Percentiles rank a stretch among this genome's conserved stretches.
These are phyloP conservation scores for Oncopodura yosiiana DNA, from an alignment of 1,140 invertebrate genomes.

Conservation along the genomic window DNA sequence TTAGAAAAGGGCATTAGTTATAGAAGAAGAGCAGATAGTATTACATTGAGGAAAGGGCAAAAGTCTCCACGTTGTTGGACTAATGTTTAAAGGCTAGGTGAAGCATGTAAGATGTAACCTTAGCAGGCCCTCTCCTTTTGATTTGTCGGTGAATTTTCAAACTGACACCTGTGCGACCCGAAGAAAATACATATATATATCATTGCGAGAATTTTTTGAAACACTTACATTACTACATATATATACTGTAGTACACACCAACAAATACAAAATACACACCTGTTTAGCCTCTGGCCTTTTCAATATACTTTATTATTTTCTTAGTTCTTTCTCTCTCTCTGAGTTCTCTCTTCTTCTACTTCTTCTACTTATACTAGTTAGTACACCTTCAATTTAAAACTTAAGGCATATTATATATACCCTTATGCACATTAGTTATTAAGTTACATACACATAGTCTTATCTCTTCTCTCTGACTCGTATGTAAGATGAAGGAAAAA, in stretches of 20 bases:
- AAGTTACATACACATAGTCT: too few species aligned
- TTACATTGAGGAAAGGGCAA: neutral
- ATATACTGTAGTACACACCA: too few species aligned
- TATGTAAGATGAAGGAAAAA: too few species aligned
- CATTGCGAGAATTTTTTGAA: too few species aligned
- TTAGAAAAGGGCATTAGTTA: neutral
- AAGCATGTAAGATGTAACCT: too few species aligned
- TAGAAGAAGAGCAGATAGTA: neutral
- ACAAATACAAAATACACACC: too few species aligned
- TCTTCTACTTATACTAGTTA: conserved; percentile 11
- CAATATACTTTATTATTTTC: conserved; percentile 25
- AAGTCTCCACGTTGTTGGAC: neutral
- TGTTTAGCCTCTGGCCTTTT: conserved; percentile 27
- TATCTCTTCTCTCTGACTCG: too few species aligned
- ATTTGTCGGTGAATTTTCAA: conserved; percentile 28
- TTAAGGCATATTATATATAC: neutral
- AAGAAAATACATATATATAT: too few species aligned
- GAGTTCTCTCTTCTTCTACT: neutral
- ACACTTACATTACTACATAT: too few species aligned
- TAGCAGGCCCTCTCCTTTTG: conserved; percentile 13
- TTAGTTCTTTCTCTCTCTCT: neutral
- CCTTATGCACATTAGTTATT: too few species aligned
- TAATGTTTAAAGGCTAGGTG: neutral
- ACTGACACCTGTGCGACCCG: conserved; percentile 32
- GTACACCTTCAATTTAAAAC: too few species aligned